Percentiles rank a stretch among this genome's conserved stretches.
Conservation (phyloP, 2,113 vertebrate species). For the Leptodactylus fuscus region DNA sequence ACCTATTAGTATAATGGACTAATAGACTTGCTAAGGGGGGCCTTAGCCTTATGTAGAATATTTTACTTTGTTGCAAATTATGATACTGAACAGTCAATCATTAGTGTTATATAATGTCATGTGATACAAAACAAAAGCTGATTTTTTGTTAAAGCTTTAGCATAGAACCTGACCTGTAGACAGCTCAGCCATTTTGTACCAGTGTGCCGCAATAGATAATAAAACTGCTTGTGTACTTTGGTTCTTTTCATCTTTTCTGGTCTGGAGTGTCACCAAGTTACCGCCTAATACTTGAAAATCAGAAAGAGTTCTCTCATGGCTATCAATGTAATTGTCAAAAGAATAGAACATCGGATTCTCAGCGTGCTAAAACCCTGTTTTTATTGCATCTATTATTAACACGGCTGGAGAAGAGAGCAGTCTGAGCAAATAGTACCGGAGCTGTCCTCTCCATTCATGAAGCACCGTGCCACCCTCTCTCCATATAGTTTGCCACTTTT, state of each 20-base stretch:
- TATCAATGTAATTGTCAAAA: not conserved
- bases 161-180: too few species aligned
- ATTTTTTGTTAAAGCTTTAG: too few species aligned
- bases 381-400: conserved; percentile 3
- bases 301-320: not conserved
- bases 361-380: not conserved
- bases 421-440: not conserved
- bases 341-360: not conserved
- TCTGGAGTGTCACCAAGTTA: not conserved
- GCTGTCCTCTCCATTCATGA: not conserved
- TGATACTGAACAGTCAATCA: too few species aligned
- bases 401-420: not conserved
- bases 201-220: not conserved
- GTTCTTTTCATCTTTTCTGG: not conserved
- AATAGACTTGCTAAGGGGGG: too few species aligned
- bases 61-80: too few species aligned
- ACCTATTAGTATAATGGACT: too few species aligned
- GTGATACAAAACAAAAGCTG: too few species aligned
- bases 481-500: not conserved
- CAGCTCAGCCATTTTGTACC: too few species aligned
- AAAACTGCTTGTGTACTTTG: not conserved
- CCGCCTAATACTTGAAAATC: not conserved
- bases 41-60: too few species aligned
- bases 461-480: not conserved
- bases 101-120: too few species aligned